phyloP scores from a whole-genome alignment of 2,113 vertebrate genomes.

The Seriola rivoliana region DNA sequence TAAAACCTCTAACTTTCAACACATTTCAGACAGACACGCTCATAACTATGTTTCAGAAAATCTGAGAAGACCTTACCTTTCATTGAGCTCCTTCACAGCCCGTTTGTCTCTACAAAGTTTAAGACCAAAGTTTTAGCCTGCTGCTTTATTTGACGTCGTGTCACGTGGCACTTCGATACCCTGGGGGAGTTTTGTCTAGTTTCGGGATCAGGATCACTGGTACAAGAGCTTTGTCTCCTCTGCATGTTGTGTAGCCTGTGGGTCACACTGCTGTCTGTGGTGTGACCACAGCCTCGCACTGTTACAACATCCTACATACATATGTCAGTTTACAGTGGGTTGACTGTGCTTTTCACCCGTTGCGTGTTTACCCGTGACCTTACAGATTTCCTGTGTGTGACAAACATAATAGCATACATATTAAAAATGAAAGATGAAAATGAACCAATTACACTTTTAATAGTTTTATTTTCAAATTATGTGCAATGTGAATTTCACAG shows the following conservation, averaged over 20 bases:
- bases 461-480: slow-evolving; percentile 87
- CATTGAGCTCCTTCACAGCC: not conserved
- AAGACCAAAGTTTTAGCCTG: not conserved
- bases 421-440: not conserved
- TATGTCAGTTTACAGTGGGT: no score
- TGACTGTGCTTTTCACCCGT: not conserved
- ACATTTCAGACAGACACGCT: accelerated
- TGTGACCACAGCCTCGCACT: no score
- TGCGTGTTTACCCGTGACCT: not conserved
- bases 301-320: no score
- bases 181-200: no score
- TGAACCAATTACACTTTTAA: slow-evolving; percentile 50
- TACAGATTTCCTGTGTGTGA: not conserved
- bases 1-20: not conserved
- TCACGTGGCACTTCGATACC: slow-evolving; percentile 53
- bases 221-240: no score
- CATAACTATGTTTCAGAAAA: accelerated
- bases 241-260: not conserved
- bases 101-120: not conserved
- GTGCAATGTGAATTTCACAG: slow-evolving; percentile 90
- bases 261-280: not conserved
- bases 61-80: slow-evolving; percentile 35
- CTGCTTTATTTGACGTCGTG: slow-evolving; percentile 11
- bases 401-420: not conserved
- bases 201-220: not conserved